These are phyloP conservation scores for Aspidoscelis tigris DNA, from an alignment of 2,113 vertebrate species.

Conservation along the genomic window DNA sequence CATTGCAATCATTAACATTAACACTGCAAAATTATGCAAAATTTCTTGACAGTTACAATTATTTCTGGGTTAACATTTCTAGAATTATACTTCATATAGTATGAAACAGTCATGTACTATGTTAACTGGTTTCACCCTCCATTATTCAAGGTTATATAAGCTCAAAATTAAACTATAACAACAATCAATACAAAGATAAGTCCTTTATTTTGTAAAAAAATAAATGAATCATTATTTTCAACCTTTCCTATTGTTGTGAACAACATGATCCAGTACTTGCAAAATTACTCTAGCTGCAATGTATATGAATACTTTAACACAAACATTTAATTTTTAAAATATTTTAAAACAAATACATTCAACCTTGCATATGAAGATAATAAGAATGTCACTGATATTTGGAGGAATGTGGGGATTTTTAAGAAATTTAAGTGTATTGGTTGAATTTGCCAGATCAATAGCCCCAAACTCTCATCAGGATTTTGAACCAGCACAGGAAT, in stretches of 20 bases:
- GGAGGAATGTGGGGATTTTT: constrained; percentile 8
- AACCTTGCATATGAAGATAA: constrained; percentile 51
- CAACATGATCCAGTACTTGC: not conserved
- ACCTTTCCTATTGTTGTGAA: not conserved
- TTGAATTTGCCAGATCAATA: not conserved
- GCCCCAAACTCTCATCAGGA: not conserved
- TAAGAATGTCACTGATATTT: constrained; percentile 13
- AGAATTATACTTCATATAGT: not conserved
- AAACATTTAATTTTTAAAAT: constrained; percentile 32
- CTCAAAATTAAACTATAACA: not conserved
- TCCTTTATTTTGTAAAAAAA: not conserved
- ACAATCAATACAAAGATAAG: not conserved
- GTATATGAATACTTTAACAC: constrained; percentile 49
- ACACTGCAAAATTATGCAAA: not conserved
- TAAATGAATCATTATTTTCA: not conserved
- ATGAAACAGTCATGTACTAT: not conserved
- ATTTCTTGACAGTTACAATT: not conserved
- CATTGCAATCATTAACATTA: not conserved
- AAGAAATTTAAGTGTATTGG: constrained; percentile 4
- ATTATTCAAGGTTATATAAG: not conserved
- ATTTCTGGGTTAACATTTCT: not conserved
- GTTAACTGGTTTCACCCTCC: constrained; percentile 1
- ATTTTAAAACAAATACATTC: constrained; percentile 44
- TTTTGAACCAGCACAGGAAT: not conserved
- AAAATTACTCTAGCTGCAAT: constrained; percentile 43